Evolutionary conservation across 2,797 vertebrate genomes (phyloP).

Genomic region (Enoplosus armatus): DNA sequence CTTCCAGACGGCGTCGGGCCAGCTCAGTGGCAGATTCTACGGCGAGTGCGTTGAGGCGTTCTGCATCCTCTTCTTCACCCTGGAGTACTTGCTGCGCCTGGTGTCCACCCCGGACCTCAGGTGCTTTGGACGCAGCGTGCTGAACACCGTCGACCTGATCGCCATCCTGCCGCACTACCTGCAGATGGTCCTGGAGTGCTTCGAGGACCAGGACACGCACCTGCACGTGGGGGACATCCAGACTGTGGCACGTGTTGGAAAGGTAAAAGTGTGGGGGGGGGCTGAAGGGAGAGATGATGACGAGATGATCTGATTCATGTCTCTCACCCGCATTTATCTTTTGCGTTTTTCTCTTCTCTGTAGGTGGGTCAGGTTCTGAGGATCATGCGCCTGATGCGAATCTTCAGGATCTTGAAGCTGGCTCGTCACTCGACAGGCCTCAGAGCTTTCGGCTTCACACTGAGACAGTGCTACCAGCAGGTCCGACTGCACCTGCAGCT

Average conservation of each 20-base stretch:
- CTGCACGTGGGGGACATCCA: conserved; percentile 87
- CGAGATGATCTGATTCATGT: fast-evolving
- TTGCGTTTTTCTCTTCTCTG: background rate
- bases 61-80: conserved; percentile 93
- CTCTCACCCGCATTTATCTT: background rate
- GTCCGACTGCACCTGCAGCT: conserved; percentile 36
- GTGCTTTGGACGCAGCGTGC: conserved; percentile 87
- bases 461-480: conserved; percentile 95
- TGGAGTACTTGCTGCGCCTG: conserved; percentile 93
- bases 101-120: conserved; percentile 89
- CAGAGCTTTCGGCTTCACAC: conserved; percentile 94
- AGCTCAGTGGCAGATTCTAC: conserved; percentile 81
- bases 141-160: conserved; percentile 93
- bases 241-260: conserved; percentile 90
- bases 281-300: too few relatives aligned
- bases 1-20: conserved; percentile 62
- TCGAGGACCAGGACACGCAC: conserved; percentile 81
- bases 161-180: conserved; percentile 95
- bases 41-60: conserved; percentile 89
- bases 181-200: conserved; percentile 89
- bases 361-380: conserved; percentile 94
- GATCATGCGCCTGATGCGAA: conserved; percentile 95
- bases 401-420: conserved; percentile 95
- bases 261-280: conserved; percentile 64
- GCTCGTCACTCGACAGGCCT: conserved; percentile 96